These are phyloP conservation scores for Yponomeuta cagnagella DNA, from an alignment of 2,888 invertebrate genomes.

Conservation along the genomic window DNA sequence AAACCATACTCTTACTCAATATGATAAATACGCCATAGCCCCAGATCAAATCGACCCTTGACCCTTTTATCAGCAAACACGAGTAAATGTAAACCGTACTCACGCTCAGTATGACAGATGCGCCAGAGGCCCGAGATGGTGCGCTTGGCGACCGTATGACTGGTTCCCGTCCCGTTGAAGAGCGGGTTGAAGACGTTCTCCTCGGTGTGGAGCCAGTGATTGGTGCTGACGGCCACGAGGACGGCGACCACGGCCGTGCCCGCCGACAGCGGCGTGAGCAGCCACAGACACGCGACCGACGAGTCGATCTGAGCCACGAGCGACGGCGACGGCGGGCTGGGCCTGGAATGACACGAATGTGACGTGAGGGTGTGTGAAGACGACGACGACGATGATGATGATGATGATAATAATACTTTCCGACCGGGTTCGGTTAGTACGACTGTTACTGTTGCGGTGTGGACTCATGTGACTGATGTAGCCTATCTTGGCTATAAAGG, in stretches of 20 bases:
- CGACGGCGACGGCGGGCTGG: slow-evolving; percentile 64
- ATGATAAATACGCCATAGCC: no score
- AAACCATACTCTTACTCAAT: no score
- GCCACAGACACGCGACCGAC: slow-evolving; percentile 78
- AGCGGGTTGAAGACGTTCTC: slow-evolving; percentile 87
- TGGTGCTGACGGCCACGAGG: slow-evolving; percentile 83
- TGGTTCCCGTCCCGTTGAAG: slow-evolving; percentile 85
- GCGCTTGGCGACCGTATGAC: slow-evolving; percentile 81
- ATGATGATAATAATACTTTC: no score
- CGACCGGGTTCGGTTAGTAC: no score
- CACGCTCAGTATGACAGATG: slow-evolving; percentile 86
- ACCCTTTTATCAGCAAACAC: no score
- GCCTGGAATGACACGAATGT: slow-evolving; percentile 42
- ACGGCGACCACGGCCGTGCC: slow-evolving; percentile 83
- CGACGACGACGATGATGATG: no score
- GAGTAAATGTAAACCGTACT: slow-evolving; percentile 51
- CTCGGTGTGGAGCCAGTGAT: slow-evolving; percentile 91
- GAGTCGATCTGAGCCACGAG: slow-evolving; percentile 73
- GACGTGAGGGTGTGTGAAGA: not conserved
- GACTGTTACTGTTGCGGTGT: no score
- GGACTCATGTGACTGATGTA: no score
- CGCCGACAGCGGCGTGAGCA: slow-evolving; percentile 79
- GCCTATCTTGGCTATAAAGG: no score
- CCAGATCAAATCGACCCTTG: no score
- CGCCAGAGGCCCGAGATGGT: slow-evolving; percentile 89